phyloP scores from a whole-genome alignment of 2,797 vertebrate species.

The Cyprinodon diabolis region DNA sequence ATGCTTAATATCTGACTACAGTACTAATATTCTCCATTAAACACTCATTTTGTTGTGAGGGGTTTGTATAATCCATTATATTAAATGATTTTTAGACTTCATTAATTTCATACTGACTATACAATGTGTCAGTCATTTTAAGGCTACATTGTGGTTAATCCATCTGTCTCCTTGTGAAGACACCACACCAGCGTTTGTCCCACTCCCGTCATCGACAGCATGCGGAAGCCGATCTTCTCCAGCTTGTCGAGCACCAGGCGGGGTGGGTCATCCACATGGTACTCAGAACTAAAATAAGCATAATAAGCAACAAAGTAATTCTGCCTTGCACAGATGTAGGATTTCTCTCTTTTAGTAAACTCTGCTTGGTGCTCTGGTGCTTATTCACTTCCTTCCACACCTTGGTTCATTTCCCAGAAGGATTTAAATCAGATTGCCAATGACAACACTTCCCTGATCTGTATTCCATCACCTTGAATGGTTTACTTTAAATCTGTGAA shows the following conservation, averaged over 20 bases:
- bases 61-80: too few relatives aligned
- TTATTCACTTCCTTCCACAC: conserved; percentile 75
- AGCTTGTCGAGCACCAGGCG: conserved; percentile 93
- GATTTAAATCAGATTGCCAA: conserved; percentile 67
- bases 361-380: conserved; percentile 65
- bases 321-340: conserved; percentile 56
- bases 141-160: conserved; percentile 12
- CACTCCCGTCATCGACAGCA: conserved; percentile 93
- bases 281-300: conserved; percentile 85
- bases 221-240: conserved; percentile 88
- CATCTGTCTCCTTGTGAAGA: conserved; percentile 85
- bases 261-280: conserved; percentile 90
- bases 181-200: conserved; percentile 98
- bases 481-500: conserved; percentile 64
- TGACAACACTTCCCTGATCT: conserved; percentile 71
- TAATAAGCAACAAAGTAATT: conserved; percentile 62
- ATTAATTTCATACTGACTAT: too few relatives aligned
- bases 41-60: too few relatives aligned
- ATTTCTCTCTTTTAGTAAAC: conserved; percentile 56
- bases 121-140: neutral
- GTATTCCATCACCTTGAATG: conserved; percentile 65
- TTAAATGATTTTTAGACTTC: too few relatives aligned
- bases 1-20: too few relatives aligned
- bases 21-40: too few relatives aligned
- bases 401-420: conserved; percentile 72